Conservation (phyloP, 2,888 invertebrate genomes). For the Drosophila falleni region DNA sequence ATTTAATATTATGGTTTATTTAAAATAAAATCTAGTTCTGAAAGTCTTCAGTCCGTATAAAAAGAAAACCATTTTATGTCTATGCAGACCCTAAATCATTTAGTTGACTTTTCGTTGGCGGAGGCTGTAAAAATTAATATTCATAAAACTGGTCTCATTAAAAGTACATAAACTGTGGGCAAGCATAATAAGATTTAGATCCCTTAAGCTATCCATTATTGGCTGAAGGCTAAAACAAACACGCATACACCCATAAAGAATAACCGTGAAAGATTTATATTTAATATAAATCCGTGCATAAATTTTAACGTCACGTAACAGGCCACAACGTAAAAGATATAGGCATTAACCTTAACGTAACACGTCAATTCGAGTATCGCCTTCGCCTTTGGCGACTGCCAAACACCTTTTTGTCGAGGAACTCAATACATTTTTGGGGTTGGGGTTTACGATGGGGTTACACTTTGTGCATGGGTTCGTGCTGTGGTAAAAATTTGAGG, state of each 20-base stretch:
- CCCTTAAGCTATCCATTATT: slow-evolving; percentile 34
- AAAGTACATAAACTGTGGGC: slow-evolving; percentile 38
- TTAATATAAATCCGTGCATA: slow-evolving; percentile 66
- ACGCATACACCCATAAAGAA: slow-evolving; percentile 26
- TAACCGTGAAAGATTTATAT: slow-evolving; percentile 59
- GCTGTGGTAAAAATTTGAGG: slow-evolving; percentile 28
- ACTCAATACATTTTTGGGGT: slow-evolving; percentile 1
- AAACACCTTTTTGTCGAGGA: slow-evolving; percentile 57
- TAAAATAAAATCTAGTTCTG: no score
- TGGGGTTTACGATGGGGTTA: neutral
- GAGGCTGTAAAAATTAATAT: slow-evolving; percentile 35
- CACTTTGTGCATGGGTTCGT: slow-evolving; percentile 8
- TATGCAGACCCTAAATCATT: slow-evolving; percentile 4
- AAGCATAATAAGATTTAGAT: slow-evolving; percentile 34
- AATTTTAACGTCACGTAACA: slow-evolving; percentile 62
- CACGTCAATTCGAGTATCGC: slow-evolving; percentile 53
- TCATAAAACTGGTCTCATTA: slow-evolving; percentile 35
- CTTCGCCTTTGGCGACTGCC: slow-evolving; percentile 44
- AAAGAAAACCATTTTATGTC: slow-evolving; percentile 11
- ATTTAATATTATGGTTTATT: no score
- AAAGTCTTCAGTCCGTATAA: neutral
- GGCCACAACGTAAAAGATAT: slow-evolving; percentile 36
- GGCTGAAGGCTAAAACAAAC: slow-evolving; percentile 32
- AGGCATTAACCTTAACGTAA: slow-evolving; percentile 44
- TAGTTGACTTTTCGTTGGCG: slow-evolving; percentile 5